Conservation (phyloP, 1,140 invertebrate genomes). For the Drosophila novamexicana region DNA sequence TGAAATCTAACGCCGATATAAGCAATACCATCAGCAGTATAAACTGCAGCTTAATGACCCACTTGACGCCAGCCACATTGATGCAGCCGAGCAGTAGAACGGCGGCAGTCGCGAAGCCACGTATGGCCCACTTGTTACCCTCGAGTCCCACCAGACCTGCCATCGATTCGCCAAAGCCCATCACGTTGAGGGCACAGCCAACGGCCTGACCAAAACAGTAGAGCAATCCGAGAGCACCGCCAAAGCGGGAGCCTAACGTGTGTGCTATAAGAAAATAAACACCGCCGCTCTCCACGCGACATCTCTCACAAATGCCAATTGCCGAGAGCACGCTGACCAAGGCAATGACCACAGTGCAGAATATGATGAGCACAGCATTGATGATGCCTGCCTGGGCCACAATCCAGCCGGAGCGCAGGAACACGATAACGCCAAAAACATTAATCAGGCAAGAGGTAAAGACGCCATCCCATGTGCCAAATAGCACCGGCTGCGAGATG, state of each 20-base stretch:
- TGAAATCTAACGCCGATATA: conserved; percentile 94
- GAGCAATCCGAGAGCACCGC: conserved; percentile 94
- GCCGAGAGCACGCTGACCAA: conserved; percentile 96
- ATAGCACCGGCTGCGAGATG: conserved; percentile 95
- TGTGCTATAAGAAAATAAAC: conserved; percentile 98
- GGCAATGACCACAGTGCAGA: conserved; percentile 93
- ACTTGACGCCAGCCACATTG: conserved; percentile 96
- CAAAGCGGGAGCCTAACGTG: conserved; percentile 96
- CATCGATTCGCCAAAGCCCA: conserved; percentile 98
- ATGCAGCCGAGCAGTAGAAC: conserved; percentile 93
- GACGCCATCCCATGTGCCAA: conserved; percentile 99
- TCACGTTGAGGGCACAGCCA: conserved; percentile 96
- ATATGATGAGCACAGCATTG: conserved; percentile 93
- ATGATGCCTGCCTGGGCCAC: conserved; percentile 97
- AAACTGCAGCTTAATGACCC: conserved; percentile 97
- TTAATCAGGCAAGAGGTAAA: conserved; percentile 94
- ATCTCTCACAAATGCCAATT: conserved; percentile 97
- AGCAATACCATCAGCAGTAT: conserved; percentile 92
- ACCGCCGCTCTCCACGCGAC: conserved; percentile 96
- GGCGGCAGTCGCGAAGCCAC: conserved; percentile 92
- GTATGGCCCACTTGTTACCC: conserved; percentile 90
- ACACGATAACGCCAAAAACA: conserved; percentile 98
- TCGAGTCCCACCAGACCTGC: conserved; percentile 91
- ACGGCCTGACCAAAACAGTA: conserved; percentile 99
- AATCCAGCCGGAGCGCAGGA: conserved; percentile 98